Evolutionary conservation across 2,888 invertebrate genomes (phyloP).

Genomic region (Apodemia zela): DNA sequence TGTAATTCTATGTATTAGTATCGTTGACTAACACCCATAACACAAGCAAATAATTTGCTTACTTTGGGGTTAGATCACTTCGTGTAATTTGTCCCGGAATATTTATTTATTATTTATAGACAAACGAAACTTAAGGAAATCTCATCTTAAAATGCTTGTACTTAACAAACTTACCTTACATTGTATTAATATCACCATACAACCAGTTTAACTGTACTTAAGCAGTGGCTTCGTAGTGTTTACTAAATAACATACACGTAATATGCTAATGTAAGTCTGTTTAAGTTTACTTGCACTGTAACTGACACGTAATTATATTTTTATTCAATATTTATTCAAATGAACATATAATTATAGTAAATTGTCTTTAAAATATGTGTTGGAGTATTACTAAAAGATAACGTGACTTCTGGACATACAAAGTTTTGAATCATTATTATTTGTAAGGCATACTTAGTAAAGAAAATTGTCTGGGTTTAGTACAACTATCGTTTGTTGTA

Average conservation of each 20-base stretch:
- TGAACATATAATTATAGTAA: background rate
- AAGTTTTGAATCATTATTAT: no score
- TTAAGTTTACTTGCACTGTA: conserved; percentile 8
- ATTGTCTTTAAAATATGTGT: conserved; percentile 6
- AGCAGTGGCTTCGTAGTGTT: background rate
- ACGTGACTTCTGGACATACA: no score
- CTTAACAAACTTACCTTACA: background rate
- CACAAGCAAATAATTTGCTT: no score
- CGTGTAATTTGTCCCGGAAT: no score
- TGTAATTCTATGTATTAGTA: no score
- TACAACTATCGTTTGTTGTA: no score
- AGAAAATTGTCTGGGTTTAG: no score
- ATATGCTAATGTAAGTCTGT: conserved; percentile 6
- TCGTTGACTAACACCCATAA: no score
- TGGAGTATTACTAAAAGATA: background rate
- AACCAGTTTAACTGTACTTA: conserved; percentile 1
- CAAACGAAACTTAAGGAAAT: background rate
- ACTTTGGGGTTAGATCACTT: no score
- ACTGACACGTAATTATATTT: conserved; percentile 14
- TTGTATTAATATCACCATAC: background rate
- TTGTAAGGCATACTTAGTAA: no score
- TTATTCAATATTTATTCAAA: conserved; percentile 9
- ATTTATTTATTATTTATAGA: no score
- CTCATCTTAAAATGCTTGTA: background rate
- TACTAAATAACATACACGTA: conserved; percentile 6